Evolutionary conservation across 2,797 vertebrate genomes (phyloP).

Genomic region (Arrhamphus sclerolepis): DNA sequence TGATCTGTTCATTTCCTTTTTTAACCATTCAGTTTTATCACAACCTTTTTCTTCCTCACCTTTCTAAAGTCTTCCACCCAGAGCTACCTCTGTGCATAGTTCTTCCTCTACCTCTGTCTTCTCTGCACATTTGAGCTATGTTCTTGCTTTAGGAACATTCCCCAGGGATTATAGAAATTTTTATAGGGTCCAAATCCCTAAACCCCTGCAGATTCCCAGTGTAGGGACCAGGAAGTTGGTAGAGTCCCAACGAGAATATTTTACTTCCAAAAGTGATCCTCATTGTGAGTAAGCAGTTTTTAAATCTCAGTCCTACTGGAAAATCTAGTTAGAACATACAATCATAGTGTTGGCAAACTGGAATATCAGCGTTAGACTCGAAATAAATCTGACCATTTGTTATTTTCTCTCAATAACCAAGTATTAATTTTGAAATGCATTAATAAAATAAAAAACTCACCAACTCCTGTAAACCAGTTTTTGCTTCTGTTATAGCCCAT

Average conservation of each 20-base stretch:
- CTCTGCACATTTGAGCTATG: background rate
- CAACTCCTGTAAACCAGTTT: conserved; percentile 12
- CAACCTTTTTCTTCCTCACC: conserved; percentile 1
- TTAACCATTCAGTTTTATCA: background rate
- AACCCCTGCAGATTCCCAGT: background rate
- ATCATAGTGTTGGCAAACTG: no score
- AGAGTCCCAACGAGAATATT: no score
- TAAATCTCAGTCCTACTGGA: no score
- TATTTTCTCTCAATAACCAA: no score
- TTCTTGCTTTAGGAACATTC: background rate
- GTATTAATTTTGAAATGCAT: no score
- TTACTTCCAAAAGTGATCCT: no score
- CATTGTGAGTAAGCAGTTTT: no score
- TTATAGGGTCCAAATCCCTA: background rate
- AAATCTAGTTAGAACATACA: no score
- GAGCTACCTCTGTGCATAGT: background rate
- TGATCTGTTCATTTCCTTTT: conserved; percentile 13
- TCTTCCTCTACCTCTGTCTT: background rate
- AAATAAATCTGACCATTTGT: no score
- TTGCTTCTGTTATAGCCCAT: conserved; percentile 11
- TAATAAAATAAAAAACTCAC: background rate
- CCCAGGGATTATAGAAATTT: background rate
- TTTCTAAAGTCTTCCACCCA: background rate
- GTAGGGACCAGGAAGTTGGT: background rate
- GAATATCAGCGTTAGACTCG: no score